A percentile compares a stretch with the other conserved stretches of the same genome.
These are phyloP conservation scores for Lepeophtheirus nordmannii DNA, from an alignment of 2,888 invertebrate genomes.

Conservation along the genomic window DNA sequence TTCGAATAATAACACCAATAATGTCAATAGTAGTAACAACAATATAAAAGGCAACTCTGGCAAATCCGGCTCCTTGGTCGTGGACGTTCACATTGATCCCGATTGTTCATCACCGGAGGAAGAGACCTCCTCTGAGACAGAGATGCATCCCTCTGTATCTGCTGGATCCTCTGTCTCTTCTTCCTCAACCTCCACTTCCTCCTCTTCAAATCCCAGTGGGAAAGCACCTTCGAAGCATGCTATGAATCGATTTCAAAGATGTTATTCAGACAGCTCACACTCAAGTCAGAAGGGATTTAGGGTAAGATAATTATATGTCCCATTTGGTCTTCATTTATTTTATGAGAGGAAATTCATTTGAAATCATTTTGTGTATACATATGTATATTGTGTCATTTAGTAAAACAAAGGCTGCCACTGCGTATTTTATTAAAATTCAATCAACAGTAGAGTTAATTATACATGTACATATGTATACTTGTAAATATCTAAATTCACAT, in stretches of 20 bases:
- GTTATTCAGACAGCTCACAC: constrained; percentile 5
- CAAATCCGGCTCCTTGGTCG: neutral
- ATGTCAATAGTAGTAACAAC: too few species aligned
- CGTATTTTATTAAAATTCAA: too few species aligned
- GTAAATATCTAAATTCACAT: too few species aligned
- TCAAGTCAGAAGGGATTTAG: neutral
- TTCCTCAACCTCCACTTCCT: neutral
- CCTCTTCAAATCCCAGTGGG: neutral
- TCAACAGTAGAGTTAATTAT: too few species aligned
- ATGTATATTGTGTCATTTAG: too few species aligned
- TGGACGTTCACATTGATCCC: neutral
- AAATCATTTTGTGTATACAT: too few species aligned
- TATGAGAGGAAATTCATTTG: too few species aligned
- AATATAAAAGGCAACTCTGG: neutral
- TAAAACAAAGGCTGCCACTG: too few species aligned
- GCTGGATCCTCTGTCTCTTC: neutral
- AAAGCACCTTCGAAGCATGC: constrained; percentile 8
- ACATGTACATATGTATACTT: too few species aligned
- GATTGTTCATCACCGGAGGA: neutral
- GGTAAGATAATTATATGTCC: too few species aligned
- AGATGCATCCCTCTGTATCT: neutral
- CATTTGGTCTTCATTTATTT: too few species aligned
- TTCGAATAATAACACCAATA: too few species aligned
- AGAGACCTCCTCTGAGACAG: neutral
- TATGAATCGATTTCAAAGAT: constrained; percentile 15